Evolutionary conservation across 2,113 vertebrate species (phyloP).

Genomic region (Camarhynchus parvulus): DNA sequence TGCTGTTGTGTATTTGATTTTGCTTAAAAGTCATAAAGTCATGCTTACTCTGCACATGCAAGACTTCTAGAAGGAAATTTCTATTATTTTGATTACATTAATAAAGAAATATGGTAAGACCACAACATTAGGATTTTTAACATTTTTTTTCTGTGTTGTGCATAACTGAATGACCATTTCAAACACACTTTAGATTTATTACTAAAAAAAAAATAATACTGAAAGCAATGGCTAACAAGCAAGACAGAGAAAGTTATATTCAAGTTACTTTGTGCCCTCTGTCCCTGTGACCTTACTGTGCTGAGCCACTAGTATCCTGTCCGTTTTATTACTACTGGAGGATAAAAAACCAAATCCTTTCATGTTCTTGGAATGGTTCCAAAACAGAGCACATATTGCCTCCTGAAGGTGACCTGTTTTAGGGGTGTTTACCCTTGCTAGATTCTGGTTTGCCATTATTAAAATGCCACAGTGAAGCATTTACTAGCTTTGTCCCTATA

Average conservation of each 20-base stretch:
- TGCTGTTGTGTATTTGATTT: not conserved
- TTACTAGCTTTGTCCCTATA: slow-evolving; percentile 60
- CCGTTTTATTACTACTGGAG: not conserved
- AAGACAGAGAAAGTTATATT: not conserved
- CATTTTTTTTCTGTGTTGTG: not conserved
- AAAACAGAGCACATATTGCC: not conserved
- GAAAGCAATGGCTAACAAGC: not conserved
- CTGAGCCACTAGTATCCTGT: not conserved
- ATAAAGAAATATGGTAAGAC: not conserved
- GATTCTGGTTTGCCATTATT: not conserved
- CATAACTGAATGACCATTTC: not conserved
- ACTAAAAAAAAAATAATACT: no score
- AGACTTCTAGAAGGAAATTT: not conserved
- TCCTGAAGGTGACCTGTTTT: not conserved
- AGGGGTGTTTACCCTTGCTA: not conserved
- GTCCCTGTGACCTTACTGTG: not conserved
- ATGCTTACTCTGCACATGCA: not conserved
- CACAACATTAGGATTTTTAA: not conserved
- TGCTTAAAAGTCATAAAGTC: not conserved
- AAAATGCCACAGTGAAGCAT: not conserved
- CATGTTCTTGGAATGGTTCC: not conserved
- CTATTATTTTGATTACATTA: not conserved
- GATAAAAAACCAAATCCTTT: not conserved
- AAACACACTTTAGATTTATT: not conserved
- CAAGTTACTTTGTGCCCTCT: not conserved